Evolutionary conservation across 2,797 vertebrate genomes (phyloP), one percentile per base, ranked within the genome.

Genomic region (Ataeniobius toweri): DNA sequence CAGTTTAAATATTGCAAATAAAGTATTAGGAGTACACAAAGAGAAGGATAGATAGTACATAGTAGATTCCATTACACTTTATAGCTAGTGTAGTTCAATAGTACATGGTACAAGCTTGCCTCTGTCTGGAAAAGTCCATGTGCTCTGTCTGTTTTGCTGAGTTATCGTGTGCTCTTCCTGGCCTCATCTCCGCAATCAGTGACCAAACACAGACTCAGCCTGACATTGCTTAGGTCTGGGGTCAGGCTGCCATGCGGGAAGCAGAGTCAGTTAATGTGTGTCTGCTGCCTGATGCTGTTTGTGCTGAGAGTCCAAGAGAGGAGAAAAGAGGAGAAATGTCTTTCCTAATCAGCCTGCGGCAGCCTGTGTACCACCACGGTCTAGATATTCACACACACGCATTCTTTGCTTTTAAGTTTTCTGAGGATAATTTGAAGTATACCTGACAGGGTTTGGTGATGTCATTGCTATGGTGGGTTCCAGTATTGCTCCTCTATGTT

Each of bases 241-340:
- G 73, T 58, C 56, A 44, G 74, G 31, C 55, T 78, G 74, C 58
- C 77, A 14, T 1, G 1, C 41, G 76, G 58, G 16, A 46, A 50
- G 39, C 74, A 53, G 59, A 46, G 76, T 73, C 28, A 65, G 73
- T 16, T 51, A 63, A 59, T 77, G 82, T 80, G 70, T 76, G 78
- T 51, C 83, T 85, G 77, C 83, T 85, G 85, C 79, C 84, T 67
- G 75, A 68, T 74, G 82, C 80, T 63, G 53, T 89, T 80, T 65
- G 48, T 84, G 77, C 48, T 50, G 10, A 16, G 48, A 50, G 75
- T 59, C 77, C 80, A 74, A 77, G 46, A 5, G 76, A 14, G 24
- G 46, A 5, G 76, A 14, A 20, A 53, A 53, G 48, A 69, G 61
- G 71, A 81, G 63, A 76, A 8, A 61, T 31, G 78, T 83, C 78